phyloP scores from a whole-genome alignment of 2,888 invertebrate species.

The Drosophila paranaensis region DNA sequence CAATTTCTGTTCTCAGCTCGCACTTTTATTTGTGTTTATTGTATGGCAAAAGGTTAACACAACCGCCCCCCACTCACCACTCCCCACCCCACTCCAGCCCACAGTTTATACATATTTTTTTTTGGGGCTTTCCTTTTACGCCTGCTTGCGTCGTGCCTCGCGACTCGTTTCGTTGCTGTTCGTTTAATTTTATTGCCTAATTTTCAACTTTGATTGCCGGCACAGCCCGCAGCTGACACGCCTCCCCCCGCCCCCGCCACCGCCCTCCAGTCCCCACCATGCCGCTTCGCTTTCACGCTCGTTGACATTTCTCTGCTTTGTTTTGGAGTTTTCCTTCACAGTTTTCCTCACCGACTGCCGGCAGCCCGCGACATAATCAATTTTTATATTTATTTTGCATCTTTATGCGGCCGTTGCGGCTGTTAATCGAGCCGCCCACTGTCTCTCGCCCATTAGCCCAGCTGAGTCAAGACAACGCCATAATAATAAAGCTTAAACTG shows the following conservation, averaged over 20 bases:
- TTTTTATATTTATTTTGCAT: conserved; percentile 75
- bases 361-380: conserved; percentile 63
- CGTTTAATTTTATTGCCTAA: conserved; percentile 80
- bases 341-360: conserved; percentile 12
- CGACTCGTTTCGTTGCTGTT: conserved; percentile 67
- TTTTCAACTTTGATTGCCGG: conserved; percentile 78
- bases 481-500: conserved; percentile 3
- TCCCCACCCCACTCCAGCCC: no score
- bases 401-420: conserved; percentile 55
- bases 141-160: conserved; percentile 1
- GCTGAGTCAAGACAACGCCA: no score
- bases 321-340: conserved; percentile 25
- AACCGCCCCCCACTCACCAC: not conserved
- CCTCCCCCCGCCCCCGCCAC: conserved; percentile 1
- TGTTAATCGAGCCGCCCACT: conserved; percentile 52
- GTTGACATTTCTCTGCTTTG: conserved; percentile 66
- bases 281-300: conserved; percentile 71
- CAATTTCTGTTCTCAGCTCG: conserved; percentile 43
- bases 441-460: conserved; percentile 14
- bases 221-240: conserved; percentile 36
- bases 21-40: conserved; percentile 41
- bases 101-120: not conserved
- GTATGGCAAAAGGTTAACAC: conserved; percentile 65
- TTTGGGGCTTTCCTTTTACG: not conserved
- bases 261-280: no score